These are phyloP conservation scores for Hyperopisus bebe DNA, from an alignment of 2,113 vertebrate species.

Conservation along the genomic window DNA sequence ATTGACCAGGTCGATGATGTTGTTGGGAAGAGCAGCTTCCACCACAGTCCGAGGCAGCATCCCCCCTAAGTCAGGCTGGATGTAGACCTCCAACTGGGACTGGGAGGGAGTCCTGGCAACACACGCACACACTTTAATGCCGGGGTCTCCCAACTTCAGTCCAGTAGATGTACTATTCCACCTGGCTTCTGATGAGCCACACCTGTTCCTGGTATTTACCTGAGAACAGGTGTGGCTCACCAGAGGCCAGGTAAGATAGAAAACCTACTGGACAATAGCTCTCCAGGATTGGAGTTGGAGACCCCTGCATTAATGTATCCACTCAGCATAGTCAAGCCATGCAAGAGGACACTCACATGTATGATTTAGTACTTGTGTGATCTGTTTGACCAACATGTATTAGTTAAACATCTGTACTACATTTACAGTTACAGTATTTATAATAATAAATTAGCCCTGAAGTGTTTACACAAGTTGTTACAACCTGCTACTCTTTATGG, in stretches of 20 bases:
- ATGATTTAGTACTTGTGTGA: not conserved
- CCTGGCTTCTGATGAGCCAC: too few relatives aligned
- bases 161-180: too few relatives aligned
- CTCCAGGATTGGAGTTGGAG: too few relatives aligned
- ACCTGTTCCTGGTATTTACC: too few relatives aligned
- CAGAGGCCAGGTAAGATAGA: too few relatives aligned
- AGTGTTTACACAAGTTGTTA: not conserved
- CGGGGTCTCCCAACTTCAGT: too few relatives aligned
- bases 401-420: not conserved
- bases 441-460: not conserved
- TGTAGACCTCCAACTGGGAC: constrained; percentile 47
- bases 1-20: constrained; percentile 45
- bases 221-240: too few relatives aligned
- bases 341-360: not conserved
- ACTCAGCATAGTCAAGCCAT: not conserved
- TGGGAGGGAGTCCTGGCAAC: constrained; percentile 46
- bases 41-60: constrained; percentile 45
- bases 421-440: not conserved
- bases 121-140: not conserved
- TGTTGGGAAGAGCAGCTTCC: constrained; percentile 50
- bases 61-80: constrained; percentile 55
- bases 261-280: too few relatives aligned
- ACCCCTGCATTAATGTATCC: not conserved
- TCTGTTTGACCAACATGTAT: not conserved
- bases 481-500: not conserved